Percentiles rank a stretch among this genome's conserved stretches.
These are phyloP conservation scores for zebrafish (Danio rerio) DNA, from an alignment of 2,113 vertebrate genomes.

Conservation along the genomic window GRCz12tu NC_133200.1:35863001-35863500, in stretches of 20 bases:
- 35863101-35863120: slow-evolving; percentile 35
- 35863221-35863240: slow-evolving; percentile 56
- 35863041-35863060: slow-evolving; percentile 12
- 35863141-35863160: slow-evolving; percentile 14
- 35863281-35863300: slow-evolving; percentile 74
- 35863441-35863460: slow-evolving; percentile 33
- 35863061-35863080: slow-evolving; percentile 38
- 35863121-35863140: slow-evolving; percentile 20
- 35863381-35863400: slow-evolving; percentile 62
- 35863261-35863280: slow-evolving; percentile 50
- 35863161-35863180: slow-evolving; percentile 48
- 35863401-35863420: slow-evolving; percentile 59
- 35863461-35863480: slow-evolving; percentile 42
- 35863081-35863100: slow-evolving; percentile 44
- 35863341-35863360: slow-evolving; percentile 69
- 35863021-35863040: slow-evolving; percentile 20
- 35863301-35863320: slow-evolving; percentile 71
- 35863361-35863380: slow-evolving; percentile 76
- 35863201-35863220: slow-evolving; percentile 31
- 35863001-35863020: slow-evolving; percentile 3
- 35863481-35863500: slow-evolving; percentile 62
- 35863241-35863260: slow-evolving; percentile 55
- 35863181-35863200: slow-evolving; percentile 24
- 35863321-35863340: slow-evolving; percentile 62
- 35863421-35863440: slow-evolving; percentile 66